phyloP scores from a whole-genome alignment of 2,797 vertebrate genomes.

The Gephyroberyx darwinii region DNA sequence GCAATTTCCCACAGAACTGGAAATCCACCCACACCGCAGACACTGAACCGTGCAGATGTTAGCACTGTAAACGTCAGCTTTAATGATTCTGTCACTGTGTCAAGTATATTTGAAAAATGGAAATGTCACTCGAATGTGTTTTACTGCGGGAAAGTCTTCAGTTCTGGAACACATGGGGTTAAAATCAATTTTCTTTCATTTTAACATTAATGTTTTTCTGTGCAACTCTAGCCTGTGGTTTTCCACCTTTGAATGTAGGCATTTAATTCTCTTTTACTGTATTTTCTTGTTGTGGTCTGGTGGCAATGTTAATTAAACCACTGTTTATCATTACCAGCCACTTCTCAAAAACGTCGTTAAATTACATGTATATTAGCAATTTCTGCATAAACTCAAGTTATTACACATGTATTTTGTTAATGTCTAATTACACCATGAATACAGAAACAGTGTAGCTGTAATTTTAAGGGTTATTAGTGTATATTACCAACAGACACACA shows the following conservation, averaged over 20 bases:
- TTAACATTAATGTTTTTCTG: no score
- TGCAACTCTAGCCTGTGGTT: no score
- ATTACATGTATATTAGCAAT: constrained; percentile 33
- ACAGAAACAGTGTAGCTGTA: constrained; percentile 36
- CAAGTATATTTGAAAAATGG: no score
- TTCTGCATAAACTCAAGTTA: constrained; percentile 26
- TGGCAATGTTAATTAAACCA: constrained; percentile 21
- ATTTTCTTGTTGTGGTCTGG: background rate
- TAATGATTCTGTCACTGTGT: no score
- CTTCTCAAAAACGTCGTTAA: constrained; percentile 25
- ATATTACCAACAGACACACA: constrained; percentile 59
- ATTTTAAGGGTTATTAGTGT: constrained; percentile 64
- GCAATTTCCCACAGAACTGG: constrained; percentile 42
- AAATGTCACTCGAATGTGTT: no score
- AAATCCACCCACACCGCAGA: constrained; percentile 55
- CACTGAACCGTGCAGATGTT: constrained; percentile 49
- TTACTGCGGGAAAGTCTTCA: no score
- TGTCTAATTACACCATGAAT: constrained; percentile 55
- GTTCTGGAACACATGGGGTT: no score
- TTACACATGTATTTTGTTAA: constrained; percentile 27
- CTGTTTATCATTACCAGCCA: constrained; percentile 8
- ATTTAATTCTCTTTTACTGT: no score
- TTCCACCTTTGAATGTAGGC: no score
- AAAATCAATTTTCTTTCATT: no score
- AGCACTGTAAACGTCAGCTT: constrained; percentile 30